Evolutionary conservation across 1,140 invertebrate genomes (phyloP).

Genomic region (Megathymus violae): DNA sequence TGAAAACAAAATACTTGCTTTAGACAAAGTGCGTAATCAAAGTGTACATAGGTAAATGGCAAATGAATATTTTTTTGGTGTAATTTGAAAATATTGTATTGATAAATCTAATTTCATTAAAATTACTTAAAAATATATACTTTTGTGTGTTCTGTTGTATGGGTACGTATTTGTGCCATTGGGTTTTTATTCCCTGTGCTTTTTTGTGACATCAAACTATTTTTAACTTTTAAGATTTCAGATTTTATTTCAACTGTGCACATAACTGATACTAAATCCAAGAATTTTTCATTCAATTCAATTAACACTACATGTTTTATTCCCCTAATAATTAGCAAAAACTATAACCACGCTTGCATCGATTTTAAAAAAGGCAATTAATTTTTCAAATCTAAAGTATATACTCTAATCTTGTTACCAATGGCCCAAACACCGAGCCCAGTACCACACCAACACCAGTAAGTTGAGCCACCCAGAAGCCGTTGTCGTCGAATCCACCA

Average conservation of each 20-base stretch:
- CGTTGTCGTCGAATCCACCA: slow-evolving; percentile 46
- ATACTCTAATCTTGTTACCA: too few relatives aligned
- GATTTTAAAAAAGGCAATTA: neutral
- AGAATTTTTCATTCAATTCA: too few relatives aligned
- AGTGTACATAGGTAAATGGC: slow-evolving; percentile 16
- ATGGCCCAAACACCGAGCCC: slow-evolving; percentile 20
- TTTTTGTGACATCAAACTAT: too few relatives aligned
- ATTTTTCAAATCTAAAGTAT: slow-evolving; percentile 3
- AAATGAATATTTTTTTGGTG: slow-evolving; percentile 6
- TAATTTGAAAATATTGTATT: neutral
- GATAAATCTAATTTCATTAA: neutral
- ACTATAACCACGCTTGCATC: too few relatives aligned
- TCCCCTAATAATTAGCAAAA: too few relatives aligned
- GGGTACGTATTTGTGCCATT: slow-evolving; percentile 16
- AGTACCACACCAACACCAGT: slow-evolving; percentile 51
- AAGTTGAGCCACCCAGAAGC: slow-evolving; percentile 74
- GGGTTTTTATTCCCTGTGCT: too few relatives aligned
- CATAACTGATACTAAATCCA: too few relatives aligned
- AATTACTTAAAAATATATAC: slow-evolving; percentile 9
- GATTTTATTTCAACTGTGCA: too few relatives aligned
- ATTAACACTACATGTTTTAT: too few relatives aligned
- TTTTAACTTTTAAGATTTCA: too few relatives aligned
- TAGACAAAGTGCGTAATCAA: slow-evolving; percentile 3
- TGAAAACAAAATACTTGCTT: slow-evolving; percentile 22
- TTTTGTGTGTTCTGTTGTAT: slow-evolving; percentile 25